Evolutionary conservation across 2,888 invertebrate species (phyloP), one percentile per base, ranked within the genome.

Genomic region (Phytoseiulus persimilis): DNA sequence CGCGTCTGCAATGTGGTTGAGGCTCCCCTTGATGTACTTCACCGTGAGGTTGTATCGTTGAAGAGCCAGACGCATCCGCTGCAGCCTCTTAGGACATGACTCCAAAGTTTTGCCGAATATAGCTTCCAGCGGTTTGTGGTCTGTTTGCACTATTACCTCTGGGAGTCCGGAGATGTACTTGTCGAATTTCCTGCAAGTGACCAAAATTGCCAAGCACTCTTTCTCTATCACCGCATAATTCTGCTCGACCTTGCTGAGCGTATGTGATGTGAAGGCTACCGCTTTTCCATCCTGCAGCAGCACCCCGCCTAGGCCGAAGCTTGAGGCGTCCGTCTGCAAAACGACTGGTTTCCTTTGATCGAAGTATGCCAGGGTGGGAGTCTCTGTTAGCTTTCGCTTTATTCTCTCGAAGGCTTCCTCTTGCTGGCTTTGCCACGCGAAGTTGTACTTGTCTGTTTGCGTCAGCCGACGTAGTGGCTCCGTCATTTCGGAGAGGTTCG

Each of bases 261-360:
- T 65, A 23, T 83, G 83, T 0, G 83, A 83, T 83, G 83, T 83
- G 33, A 6, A 83, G 14, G 83, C 83, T 5, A 83, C 83, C 11
- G 83, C 14, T 31, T 33, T 83, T 83, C 31, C 32, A n/a, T 90
- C 91, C 83, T 92, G 92, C 18, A 89, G 87, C 11, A 92, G 89
- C 0, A 92, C 91, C 14, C 91, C 92, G 0, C 92, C 92, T 5
- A 92, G 9, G 2, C 91, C 92, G 3, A 45, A 46, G 39, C 90
- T 90, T 6, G 91, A 91, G 28, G 92, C 92, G 90, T 92, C 92
- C 2, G 91, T 91, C n/a, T 91, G 91, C 28, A 92, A 90, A 3
- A 91, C 91, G 89, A 91, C 92, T 11, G 91, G 91, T 45, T 90
- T 46, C 9, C 90, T 89, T 2, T 91, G 87, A 89, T 92, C 91